Evolutionary conservation across 1,140 invertebrate species (phyloP).

Genomic region (Papilio glaucus): DNA sequence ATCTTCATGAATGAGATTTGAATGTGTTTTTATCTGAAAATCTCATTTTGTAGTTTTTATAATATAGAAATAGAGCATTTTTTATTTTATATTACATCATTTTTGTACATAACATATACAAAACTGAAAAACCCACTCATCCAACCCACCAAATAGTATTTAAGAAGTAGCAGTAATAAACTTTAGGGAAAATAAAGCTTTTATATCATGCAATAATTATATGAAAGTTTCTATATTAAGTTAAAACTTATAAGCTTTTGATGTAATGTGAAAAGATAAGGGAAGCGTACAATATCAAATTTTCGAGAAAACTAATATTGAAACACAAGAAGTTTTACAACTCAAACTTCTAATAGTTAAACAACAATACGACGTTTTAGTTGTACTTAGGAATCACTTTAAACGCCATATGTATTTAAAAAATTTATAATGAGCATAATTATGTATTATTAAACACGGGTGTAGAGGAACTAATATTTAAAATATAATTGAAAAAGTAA

Average conservation of each 20-base stretch:
- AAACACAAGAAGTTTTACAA: neutral
- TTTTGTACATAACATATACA: too few species aligned
- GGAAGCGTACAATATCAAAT: neutral
- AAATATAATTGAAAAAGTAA: too few species aligned
- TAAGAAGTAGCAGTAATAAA: too few species aligned
- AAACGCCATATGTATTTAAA: too few species aligned
- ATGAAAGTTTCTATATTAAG: neutral
- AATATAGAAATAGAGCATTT: too few species aligned
- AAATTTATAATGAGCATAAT: too few species aligned
- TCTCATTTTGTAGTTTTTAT: neutral
- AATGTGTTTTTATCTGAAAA: constrained; percentile 30
- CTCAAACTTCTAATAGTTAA: neutral
- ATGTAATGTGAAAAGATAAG: constrained; percentile 3
- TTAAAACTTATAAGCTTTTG: neutral
- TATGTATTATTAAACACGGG: too few species aligned
- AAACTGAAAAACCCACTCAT: too few species aligned
- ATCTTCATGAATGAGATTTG: constrained; percentile 33
- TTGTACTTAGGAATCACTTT: neutral
- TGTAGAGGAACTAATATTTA: too few species aligned
- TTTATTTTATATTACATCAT: too few species aligned
- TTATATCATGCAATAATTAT: neutral
- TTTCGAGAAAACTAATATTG: neutral
- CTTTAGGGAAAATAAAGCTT: neutral
- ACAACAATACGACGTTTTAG: neutral
- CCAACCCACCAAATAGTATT: neutral